Conservation (phyloP, 1,140 invertebrate genomes). For the Ruditapes philippinarum region DNA sequence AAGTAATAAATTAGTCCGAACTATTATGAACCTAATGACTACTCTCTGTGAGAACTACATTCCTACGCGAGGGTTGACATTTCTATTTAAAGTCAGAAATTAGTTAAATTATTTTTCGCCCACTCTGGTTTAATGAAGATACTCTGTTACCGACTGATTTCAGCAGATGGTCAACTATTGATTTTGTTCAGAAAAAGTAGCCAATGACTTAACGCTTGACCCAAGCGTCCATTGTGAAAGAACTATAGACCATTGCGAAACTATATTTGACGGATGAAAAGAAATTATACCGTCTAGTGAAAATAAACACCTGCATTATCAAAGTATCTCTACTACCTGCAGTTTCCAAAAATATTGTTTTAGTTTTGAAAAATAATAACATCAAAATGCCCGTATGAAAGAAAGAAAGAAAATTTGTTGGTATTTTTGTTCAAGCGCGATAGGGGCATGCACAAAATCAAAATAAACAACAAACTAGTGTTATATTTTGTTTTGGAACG, state of each 20-base stretch:
- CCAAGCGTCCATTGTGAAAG: background rate
- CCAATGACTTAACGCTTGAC: background rate
- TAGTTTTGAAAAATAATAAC: no score
- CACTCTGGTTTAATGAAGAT: slow-evolving; percentile 16
- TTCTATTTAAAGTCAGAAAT: slow-evolving; percentile 46
- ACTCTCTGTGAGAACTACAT: slow-evolving; percentile 38
- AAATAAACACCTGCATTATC: slow-evolving; percentile 11
- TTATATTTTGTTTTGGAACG: no score
- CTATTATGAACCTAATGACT: slow-evolving; percentile 60
- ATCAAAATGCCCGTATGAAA: no score
- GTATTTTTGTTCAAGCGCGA: no score
- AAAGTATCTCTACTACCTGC: no score
- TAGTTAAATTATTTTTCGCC: slow-evolving; percentile 52
- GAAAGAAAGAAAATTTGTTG: no score
- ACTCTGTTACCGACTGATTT: background rate
- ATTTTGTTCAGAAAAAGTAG: slow-evolving; percentile 40
- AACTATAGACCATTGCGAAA: background rate
- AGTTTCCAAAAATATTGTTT: no score
- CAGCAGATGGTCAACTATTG: slow-evolving; percentile 47
- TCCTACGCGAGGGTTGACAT: slow-evolving; percentile 5
- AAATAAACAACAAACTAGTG: no score
- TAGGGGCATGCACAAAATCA: no score
- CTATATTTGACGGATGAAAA: background rate
- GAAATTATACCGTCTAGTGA: slow-evolving; percentile 20
- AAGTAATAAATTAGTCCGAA: slow-evolving; percentile 56